These are phyloP conservation scores for Phytoseiulus persimilis DNA, from an alignment of 2,888 invertebrate genomes.

Conservation along the genomic window DNA sequence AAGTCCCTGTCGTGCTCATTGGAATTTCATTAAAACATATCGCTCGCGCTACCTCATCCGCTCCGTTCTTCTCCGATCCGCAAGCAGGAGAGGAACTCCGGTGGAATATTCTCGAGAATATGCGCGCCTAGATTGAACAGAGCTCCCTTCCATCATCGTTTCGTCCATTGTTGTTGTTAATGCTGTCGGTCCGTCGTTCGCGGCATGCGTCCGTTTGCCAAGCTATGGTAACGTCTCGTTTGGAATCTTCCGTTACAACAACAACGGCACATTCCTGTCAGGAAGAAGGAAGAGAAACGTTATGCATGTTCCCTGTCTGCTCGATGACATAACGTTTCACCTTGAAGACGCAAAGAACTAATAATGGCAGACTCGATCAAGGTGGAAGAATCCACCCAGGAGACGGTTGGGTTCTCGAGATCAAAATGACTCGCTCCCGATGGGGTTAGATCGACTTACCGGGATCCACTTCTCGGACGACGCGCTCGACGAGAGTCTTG, in stretches of 20 bases:
- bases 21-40: background rate
- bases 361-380: background rate
- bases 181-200: background rate
- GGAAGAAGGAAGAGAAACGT: background rate
- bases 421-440: background rate
- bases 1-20: background rate
- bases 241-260: background rate
- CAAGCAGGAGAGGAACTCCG: background rate
- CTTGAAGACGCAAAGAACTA: background rate
- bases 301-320: background rate
- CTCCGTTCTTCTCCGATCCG: background rate
- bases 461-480: no score
- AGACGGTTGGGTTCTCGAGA: background rate
- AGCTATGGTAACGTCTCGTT: background rate
- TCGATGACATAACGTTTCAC: background rate
- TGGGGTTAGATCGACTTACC: no score
- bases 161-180: background rate
- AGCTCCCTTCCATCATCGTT: background rate
- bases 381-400: background rate
- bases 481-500: no score
- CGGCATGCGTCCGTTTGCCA: background rate
- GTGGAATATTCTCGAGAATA: background rate
- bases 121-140: background rate
- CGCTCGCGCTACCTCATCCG: background rate
- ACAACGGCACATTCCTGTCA: background rate